Base-by-base conservation (phyloP, 2,797 vertebrate species). In the Enteromius mattozi region DNA sequence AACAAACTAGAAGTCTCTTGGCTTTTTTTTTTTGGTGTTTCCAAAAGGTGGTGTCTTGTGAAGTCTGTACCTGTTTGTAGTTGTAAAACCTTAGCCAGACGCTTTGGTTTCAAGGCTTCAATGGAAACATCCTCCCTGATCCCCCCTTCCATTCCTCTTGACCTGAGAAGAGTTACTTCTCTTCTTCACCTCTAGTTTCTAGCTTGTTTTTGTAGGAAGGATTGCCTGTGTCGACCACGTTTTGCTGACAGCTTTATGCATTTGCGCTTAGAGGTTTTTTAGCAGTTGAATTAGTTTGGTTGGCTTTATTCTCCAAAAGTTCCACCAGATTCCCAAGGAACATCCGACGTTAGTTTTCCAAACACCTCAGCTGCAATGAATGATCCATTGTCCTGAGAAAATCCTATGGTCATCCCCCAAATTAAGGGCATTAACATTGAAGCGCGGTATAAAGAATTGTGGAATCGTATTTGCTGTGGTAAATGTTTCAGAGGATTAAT, bases 401-500 rank as follows among this genome's bases (percentile, higher is more conserved):
- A 79, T 76, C 75, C 81, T 71, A 45, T 37, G 65, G 78, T 56
- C 37, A 71, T 76, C 84, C 12, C 84, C 49, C 68, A 66, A 76
- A 81, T 77, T 80, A 87, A 87, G 66, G 27, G 77, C 74, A 75
- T 90, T 80, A 86, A 35, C 71, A 24, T 70, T 49, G 89, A 88
- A 82, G 80, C 87, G 12, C 79, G 84, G 72, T 19, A 40, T 71
- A 6, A n/a, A 86, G 82, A 78, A 75, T 80, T 88, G 90, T 91
- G 86, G 90, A 87, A 86, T 92, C 88, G 30, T 80, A 86, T 88
- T 86, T 86, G 87, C 59, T 71, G 86, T 83, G 92, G 86, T 85
- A 88, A 91, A 88, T 86, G 85, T 92, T 92, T 92, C 76, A 90
- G 88, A 56, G 90, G 93, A 92, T 92, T 92, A 76, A 91, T 92